Base-by-base conservation (phyloP, 37 sponge, comb jelly and placozoan genomes). In the Mnemiopsis leidyi region DNA sequence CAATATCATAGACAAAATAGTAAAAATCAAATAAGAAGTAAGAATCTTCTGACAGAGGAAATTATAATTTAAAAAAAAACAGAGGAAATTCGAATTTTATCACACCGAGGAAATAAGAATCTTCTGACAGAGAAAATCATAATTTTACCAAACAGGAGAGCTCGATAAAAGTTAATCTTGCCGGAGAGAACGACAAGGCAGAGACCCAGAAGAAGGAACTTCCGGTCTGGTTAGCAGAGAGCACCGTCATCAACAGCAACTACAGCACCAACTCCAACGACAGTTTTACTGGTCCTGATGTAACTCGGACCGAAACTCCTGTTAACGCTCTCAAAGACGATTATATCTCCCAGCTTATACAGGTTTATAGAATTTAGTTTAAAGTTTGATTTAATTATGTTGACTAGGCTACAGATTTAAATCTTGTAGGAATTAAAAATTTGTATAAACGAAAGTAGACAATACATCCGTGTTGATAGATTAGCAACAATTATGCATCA, bases 101-200 rank as follows among this genome's bases (percentile, higher is more conserved):
- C n/a, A n/a, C n/a, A n/a, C n/a, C n/a, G n/a, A n/a, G n/a, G n/a
- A n/a, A n/a, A n/a, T n/a, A n/a, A n/a, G n/a, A n/a, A n/a, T n/a
- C n/a, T n/a, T n/a, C n/a, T n/a, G n/a, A n/a, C n/a, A n/a, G n/a
- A n/a, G n/a, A n/a, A n/a, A n/a, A n/a, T n/a, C n/a, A n/a, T n/a
- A n/a, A n/a, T n/a, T n/a, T n/a, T n/a, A n/a, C n/a, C 75, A 13
- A n/a, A 71, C 75, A 79, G 82, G 82, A 79, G 36, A 79, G 36
- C 36, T 29, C 31, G 7, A 79, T 79, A 34, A 79, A 79, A 21
- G 82, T 79, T 5, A 79, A 35, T 21, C 36, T 79, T 23, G 82
- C 35, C 21, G 82, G 82, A 5, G 82, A 79, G 3, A 79, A 35
- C 21, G 82, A 79, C 23, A 33, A 33, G 37, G 3, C 23, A 29